phyloP scores from a whole-genome alignment of 2,888 invertebrate species.

The Philopedon plagiatum region DNA sequence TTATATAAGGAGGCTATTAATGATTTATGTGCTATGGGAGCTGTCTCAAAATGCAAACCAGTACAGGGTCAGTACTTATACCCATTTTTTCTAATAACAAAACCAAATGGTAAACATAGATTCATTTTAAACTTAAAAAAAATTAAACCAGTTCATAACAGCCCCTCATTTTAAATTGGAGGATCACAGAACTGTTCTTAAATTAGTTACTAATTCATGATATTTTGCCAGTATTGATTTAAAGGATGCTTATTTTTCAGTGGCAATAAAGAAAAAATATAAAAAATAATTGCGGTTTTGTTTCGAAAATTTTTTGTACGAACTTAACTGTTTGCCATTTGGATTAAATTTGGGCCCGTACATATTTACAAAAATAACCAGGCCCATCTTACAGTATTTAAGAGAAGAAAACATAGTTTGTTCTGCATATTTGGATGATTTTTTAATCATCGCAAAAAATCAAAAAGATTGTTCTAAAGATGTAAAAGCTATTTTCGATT shows the following conservation, averaged over 20 bases:
- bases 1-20: constrained; percentile 2
- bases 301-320: constrained; percentile 2
- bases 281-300: constrained; percentile 15
- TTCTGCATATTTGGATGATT: background rate
- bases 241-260: constrained; percentile 18
- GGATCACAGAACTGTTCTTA: constrained; percentile 9
- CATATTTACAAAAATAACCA: constrained; percentile 8
- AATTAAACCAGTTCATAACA: constrained; percentile 2
- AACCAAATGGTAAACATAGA: constrained; percentile 18
- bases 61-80: background rate
- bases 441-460: background rate
- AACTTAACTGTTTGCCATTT: constrained; percentile 23
- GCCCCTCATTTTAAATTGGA: constrained; percentile 20
- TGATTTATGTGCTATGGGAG: constrained; percentile 11
- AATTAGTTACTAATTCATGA: background rate
- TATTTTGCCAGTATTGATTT: constrained; percentile 5
- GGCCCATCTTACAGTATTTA: background rate
- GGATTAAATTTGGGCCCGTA: constrained; percentile 20
- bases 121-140: constrained; percentile 22
- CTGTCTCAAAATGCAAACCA: constrained; percentile 1
- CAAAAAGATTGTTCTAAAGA: background rate
- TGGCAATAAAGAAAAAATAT: background rate
- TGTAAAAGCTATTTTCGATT: background rate
- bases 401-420: background rate
- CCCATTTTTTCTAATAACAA: constrained; percentile 14